Percentiles rank a stretch among this genome's conserved stretches.
Conservation (phyloP, 1,140 invertebrate species). For the Musca vetustissima region DNA sequence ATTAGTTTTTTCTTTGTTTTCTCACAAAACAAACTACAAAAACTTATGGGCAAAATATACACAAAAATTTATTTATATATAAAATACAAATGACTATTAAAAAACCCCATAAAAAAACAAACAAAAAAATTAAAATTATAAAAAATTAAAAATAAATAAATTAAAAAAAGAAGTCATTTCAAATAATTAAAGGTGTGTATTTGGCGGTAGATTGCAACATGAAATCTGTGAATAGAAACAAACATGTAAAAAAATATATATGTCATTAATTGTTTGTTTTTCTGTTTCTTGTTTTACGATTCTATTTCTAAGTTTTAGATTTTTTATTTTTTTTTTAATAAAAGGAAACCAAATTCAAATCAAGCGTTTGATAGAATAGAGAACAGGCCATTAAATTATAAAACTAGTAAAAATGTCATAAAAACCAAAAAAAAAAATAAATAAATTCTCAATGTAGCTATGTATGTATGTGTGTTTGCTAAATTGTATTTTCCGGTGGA, state of each 20-base stretch:
- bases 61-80: background rate
- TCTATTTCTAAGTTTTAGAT: too few relatives aligned
- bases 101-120: background rate
- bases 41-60: background rate
- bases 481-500: too few relatives aligned
- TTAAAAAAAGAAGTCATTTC: background rate
- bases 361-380: too few relatives aligned
- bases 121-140: background rate
- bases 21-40: too few relatives aligned
- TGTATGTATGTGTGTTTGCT: too few relatives aligned
- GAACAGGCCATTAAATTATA: too few relatives aligned
- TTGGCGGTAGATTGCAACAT: conserved; percentile 56
- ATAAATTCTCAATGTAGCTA: too few relatives aligned
- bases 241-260: conserved; percentile 55
- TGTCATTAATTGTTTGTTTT: conserved; percentile 25
- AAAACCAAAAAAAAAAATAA: too few relatives aligned
- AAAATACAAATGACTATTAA: background rate
- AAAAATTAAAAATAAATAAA: conserved; percentile 13
- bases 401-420: too few relatives aligned
- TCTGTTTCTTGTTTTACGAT: conserved; percentile 6
- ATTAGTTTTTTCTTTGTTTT: too few relatives aligned
- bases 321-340: conserved; percentile 24
- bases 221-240: conserved; percentile 55
- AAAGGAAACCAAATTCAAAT: background rate
- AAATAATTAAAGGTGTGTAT: conserved; percentile 52